Evolutionary conservation across 2,113 vertebrate genomes (phyloP), one percentile per base, ranked within the genome.

Genomic region (Arvicanthis niloticus): DNA sequence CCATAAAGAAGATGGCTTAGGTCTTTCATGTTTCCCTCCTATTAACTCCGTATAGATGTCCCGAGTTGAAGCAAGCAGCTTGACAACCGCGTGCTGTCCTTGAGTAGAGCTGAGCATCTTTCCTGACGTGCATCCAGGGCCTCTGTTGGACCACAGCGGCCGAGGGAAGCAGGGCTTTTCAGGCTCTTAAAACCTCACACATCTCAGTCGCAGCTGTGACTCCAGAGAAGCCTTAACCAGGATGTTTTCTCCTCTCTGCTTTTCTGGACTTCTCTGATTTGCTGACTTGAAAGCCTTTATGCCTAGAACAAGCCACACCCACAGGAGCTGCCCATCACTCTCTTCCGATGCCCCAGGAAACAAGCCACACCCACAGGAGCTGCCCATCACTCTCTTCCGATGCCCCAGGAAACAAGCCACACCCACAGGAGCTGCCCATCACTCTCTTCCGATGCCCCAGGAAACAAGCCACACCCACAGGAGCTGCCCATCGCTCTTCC

Each of bases 261-360:
- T 91, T 80, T 91, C 24, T 31, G 91, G 45, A 70, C 31, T 82
- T 92, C 68, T 12, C 75, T 76, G 48, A 60, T 24, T 94, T 86
- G 48, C 76, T 96, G 84, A 40, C 60, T 95, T 75, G 51, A 88
- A 19, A n/a, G 34, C 48, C 7, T 40, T 93, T 11, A 72, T 67
- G 45, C 81, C 89, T 24, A 77, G 78, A 90, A 89, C 53, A 62
- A 89, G 70, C 29, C 29, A 75, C 29, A 72, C 19, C 8, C n/a
- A n/a, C 12, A 31, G 87, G 82, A 76, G 42, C 31, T 21, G 67
- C 73, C 16, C 37, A n/a, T n/a, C 37, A n/a, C 34, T 37, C 13
- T 68, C 62, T 7, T 29, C 26, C n/a, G n/a, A n/a, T n/a, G n/a
- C n/a, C n/a, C n/a, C n/a, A n/a, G n/a, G n/a, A n/a, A n/a, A n/a